Base-by-base conservation (phyloP, 2,888 invertebrate genomes). In the Epistrophe eligans region DNA sequence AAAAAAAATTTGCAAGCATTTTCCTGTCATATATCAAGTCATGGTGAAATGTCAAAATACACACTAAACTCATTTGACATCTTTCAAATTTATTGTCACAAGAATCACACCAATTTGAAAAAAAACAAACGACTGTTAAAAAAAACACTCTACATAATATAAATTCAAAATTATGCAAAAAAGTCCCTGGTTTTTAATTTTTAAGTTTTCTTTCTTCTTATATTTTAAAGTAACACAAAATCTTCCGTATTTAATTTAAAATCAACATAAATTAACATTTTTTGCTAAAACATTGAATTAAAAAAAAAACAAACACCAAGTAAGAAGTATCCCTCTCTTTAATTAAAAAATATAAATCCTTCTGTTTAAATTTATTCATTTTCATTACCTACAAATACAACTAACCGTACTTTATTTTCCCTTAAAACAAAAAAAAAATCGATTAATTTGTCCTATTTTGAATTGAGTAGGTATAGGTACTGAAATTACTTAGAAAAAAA, bases 371-470 rank as follows among this genome's bases (percentile, higher is more conserved):
- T 52, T 57, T 43, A 24, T 62, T 62, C 15, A 24, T 40, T 62
- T 32, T 71, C 66, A 80, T 55, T 55, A 55, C 7, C 28, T 55
- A 24, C 24, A 15, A 55, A 13, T 15, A 28, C 15, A 55, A 55
- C 28, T 15, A 32, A 15, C 28, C 28, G 13, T 80, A 76, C 64
- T 79, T 62, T 43, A 55, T 58, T 64, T 79, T 80, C 50, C 84
- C 55, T 81, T 72, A 48, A 81, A 81, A 67, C 67, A 74, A 66
- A 77, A 81, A 67, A 72, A 74, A 66, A 77, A 60, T 73, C 67
- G 48, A 77, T 77, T 60, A 57, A 77, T 77, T 57, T 85, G 82
- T 43, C 70, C 82, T 60, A 73, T 73, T 82, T 84, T 62, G 32
- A 35, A 71, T 62, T 80, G 43, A 74, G 9, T 9, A 32, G 32